phyloP scores from a whole-genome alignment of 2,888 invertebrate species.

The Acronicta psi region DNA sequence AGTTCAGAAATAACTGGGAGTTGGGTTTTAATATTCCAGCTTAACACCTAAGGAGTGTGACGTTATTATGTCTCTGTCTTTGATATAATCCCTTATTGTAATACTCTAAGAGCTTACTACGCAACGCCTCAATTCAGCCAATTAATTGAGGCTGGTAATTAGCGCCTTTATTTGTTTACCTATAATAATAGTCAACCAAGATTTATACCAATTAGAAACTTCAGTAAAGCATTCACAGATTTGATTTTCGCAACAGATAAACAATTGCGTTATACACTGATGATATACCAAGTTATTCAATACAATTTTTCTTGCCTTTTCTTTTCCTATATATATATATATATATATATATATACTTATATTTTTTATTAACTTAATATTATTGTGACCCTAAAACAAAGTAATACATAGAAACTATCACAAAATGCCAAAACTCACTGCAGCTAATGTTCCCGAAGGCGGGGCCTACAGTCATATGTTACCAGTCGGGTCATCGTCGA shows the following conservation, averaged over 20 bases:
- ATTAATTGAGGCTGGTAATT: constrained; percentile 24
- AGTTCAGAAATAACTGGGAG: neutral
- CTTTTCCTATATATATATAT: too few relatives aligned
- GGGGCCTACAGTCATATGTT: constrained; percentile 48
- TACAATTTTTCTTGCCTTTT: too few relatives aligned
- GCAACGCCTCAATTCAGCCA: constrained; percentile 8
- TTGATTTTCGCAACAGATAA: neutral
- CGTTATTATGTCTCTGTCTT: too few relatives aligned
- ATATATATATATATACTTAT: too few relatives aligned
- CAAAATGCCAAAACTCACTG: constrained; percentile 46
- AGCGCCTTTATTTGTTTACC: constrained; percentile 15
- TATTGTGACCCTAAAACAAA: constrained; percentile 26
- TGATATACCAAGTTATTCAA: too few relatives aligned
- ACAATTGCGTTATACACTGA: too few relatives aligned
- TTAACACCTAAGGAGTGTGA: too few relatives aligned
- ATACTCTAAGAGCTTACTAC: neutral
- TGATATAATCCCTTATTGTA: too few relatives aligned
- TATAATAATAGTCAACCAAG: constrained; percentile 2
- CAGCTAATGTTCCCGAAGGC: constrained; percentile 55
- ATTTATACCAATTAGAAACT: neutral
- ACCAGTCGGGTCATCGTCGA: constrained; percentile 50
- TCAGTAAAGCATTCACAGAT: neutral
- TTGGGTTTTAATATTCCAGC: too few relatives aligned
- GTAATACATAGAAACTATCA: constrained; percentile 35
- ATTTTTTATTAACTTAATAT: too few relatives aligned